A percentile compares a stretch with the other conserved stretches of the same genome.
These are phyloP conservation scores for Canis aureus DNA, from an alignment of 2,113 vertebrate species.

Conservation along the genomic window DNA sequence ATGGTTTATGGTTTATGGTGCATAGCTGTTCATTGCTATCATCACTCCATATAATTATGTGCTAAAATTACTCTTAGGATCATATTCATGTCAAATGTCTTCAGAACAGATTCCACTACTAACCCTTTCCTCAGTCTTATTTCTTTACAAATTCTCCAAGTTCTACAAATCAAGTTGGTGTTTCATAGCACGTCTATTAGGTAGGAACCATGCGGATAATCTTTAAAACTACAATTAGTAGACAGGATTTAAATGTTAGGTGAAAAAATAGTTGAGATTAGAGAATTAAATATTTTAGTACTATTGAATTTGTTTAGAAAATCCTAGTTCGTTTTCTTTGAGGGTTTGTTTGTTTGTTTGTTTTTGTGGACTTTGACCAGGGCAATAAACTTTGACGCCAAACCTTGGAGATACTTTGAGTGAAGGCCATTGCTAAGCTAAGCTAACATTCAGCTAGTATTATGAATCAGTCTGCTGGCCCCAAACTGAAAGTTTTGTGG, in stretches of 20 bases:
- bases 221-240: not conserved
- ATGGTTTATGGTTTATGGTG: not conserved
- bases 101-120: not conserved
- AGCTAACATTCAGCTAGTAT: not conserved
- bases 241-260: not conserved
- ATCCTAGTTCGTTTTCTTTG: conserved; percentile 1
- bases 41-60: not conserved
- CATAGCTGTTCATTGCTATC: not conserved
- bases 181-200: not conserved
- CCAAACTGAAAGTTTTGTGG: conserved; percentile 1
- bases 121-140: not conserved
- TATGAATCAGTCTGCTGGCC: not conserved
- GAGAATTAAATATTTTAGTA: conserved; percentile 32
- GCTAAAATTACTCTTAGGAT: not conserved
- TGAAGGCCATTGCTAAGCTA: not conserved
- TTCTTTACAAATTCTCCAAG: not conserved
- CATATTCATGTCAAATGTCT: not conserved
- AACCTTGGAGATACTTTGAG: not conserved
- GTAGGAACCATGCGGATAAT: not conserved
- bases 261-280: conserved; percentile 20
- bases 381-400: not conserved
- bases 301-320: conserved; percentile 42
- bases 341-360: not conserved
- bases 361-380: not conserved
- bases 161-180: not conserved